A percentile compares a stretch with the other conserved stretches of the same genome.
Evolutionary conservation across 1,140 invertebrate species (phyloP).

Genomic region (Teleopsis dalmanni): DNA sequence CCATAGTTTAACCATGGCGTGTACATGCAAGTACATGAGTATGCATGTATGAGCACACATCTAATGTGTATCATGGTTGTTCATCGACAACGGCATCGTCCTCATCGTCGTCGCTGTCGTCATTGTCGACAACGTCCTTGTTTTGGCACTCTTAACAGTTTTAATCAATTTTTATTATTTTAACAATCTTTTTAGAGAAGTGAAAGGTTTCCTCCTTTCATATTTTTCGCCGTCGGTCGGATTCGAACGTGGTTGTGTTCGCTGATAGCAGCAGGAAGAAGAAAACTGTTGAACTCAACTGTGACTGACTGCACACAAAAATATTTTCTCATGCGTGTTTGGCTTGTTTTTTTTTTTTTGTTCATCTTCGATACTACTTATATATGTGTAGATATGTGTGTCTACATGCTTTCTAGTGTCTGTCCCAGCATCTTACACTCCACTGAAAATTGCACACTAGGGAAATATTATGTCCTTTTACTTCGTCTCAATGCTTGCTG

Average conservation of each 20-base stretch:
- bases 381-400: background rate
- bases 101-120: background rate
- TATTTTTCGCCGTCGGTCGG: too few species aligned
- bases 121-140: background rate
- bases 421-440: background rate
- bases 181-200: slow-evolving; percentile 21
- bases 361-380: background rate
- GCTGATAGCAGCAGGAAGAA: too few species aligned
- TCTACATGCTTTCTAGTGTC: slow-evolving; percentile 2
- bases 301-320: too few species aligned
- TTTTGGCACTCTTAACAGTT: slow-evolving; percentile 25
- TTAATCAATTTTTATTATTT: slow-evolving; percentile 46
- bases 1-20: background rate
- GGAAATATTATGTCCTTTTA: slow-evolving; percentile 5
- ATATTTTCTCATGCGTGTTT: background rate
- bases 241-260: too few species aligned
- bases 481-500: background rate
- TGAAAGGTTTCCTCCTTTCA: background rate
- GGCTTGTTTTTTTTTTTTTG: background rate
- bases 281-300: too few species aligned
- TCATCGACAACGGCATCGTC: background rate
- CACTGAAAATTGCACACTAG: slow-evolving; percentile 12
- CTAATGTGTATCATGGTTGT: too few species aligned
- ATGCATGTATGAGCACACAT: background rate
- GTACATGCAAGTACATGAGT: background rate